These are phyloP conservation scores for Ageneiosus marmoratus DNA, from an alignment of 2,113 vertebrate genomes.

Conservation along the genomic window DNA sequence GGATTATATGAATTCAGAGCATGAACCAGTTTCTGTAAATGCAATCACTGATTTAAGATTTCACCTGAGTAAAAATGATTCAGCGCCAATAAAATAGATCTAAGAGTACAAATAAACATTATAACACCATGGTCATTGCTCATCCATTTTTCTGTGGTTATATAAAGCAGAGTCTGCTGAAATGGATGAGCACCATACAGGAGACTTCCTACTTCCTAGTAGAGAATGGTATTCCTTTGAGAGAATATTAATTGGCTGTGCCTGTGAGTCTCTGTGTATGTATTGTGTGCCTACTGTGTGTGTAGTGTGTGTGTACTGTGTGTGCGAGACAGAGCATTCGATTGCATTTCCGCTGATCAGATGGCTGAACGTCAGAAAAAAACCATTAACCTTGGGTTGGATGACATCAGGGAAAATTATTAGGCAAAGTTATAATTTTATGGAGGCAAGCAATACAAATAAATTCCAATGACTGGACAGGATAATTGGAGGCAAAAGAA, in stretches of 20 bases:
- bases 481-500: slow-evolving; percentile 72
- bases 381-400: slow-evolving; percentile 78
- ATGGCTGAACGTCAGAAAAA: slow-evolving; percentile 70
- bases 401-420: slow-evolving; percentile 74
- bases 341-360: slow-evolving; percentile 59
- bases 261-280: slow-evolving; percentile 39
- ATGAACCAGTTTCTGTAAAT: not conserved
- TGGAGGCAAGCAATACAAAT: slow-evolving; percentile 74
- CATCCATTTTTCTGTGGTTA: not conserved
- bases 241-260: slow-evolving; percentile 67
- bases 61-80: not conserved
- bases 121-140: not conserved
- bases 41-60: not conserved
- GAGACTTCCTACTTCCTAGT: not conserved
- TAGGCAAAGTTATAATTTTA: slow-evolving; percentile 81
- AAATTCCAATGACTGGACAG: slow-evolving; percentile 75
- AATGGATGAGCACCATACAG: not conserved
- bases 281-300: not conserved
- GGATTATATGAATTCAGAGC: not conserved
- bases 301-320: slow-evolving; percentile 7
- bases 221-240: slow-evolving; percentile 47
- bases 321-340: slow-evolving; percentile 45
- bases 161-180: not conserved
- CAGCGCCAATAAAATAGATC: not conserved
- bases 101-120: not conserved